A percentile compares a stretch with the other conserved stretches of the same genome.
These are phyloP conservation scores for Eulemur albifrons DNA, from an alignment of 2,797 vertebrate genomes.

Conservation along the genomic window DNA sequence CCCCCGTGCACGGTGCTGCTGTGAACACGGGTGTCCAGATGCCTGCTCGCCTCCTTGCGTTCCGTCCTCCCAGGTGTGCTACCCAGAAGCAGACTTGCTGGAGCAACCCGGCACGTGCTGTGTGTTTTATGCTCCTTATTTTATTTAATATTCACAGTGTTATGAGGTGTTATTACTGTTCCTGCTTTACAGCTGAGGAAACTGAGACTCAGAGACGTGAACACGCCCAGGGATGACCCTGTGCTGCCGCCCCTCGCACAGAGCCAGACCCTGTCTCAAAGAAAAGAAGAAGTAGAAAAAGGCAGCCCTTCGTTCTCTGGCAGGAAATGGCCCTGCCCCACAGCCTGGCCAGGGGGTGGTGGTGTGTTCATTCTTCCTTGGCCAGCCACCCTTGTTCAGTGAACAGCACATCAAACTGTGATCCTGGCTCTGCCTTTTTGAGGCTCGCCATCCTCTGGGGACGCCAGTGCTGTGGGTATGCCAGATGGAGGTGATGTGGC, in stretches of 20 bases:
- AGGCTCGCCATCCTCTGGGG: neutral
- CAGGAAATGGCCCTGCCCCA: neutral
- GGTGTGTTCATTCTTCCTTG: neutral
- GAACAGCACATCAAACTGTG: neutral
- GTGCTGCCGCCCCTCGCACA: neutral
- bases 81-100: neutral
- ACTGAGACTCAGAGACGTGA: neutral
- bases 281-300: neutral
- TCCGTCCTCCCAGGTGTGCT: neutral
- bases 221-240: neutral
- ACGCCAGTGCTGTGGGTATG: neutral
- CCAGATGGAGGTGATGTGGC: neutral
- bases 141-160: neutral
- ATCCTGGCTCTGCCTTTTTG: neutral
- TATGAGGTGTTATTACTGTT: neutral
- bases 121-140: neutral
- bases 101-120: neutral
- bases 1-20: neutral
- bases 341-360: neutral
- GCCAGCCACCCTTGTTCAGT: neutral
- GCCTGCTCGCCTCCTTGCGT: neutral
- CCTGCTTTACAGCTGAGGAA: neutral
- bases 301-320: neutral
- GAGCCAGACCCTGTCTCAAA: neutral
- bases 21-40: too few relatives aligned